A percentile compares a stretch with the other conserved stretches of the same genome.
Evolutionary conservation across 2,113 vertebrate species (phyloP).

Genomic region (Meles meles): DNA sequence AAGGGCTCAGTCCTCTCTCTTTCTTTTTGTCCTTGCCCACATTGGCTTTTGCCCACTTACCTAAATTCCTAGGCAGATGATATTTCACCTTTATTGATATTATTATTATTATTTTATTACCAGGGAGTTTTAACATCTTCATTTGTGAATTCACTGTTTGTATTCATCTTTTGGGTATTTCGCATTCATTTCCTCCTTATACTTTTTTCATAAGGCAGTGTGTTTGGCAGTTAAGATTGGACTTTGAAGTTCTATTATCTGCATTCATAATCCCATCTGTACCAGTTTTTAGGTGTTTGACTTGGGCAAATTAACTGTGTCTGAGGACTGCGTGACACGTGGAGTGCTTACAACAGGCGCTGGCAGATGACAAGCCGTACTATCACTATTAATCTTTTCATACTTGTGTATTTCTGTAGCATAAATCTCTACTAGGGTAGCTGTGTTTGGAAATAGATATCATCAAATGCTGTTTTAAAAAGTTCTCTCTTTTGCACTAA

Average conservation of each 20-base stretch:
- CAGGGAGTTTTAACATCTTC: not conserved
- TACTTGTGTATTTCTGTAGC: not conserved
- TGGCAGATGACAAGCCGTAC: not conserved
- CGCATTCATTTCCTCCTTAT: not conserved
- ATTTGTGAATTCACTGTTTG: not conserved
- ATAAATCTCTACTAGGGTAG: not conserved
- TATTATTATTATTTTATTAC: constrained; percentile 2
- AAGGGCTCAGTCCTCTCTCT: not conserved
- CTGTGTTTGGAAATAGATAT: not conserved
- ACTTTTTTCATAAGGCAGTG: not conserved
- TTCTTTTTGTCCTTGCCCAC: not conserved
- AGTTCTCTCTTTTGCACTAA: not conserved
- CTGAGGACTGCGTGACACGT: not conserved
- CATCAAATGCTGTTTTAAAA: not conserved
- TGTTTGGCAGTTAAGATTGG: not conserved
- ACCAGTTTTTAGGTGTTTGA: not conserved
- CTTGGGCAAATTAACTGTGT: not conserved
- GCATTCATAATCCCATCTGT: not conserved
- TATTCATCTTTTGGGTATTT: not conserved
- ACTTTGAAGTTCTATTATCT: not conserved
- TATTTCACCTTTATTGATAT: not conserved
- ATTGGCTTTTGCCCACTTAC: not conserved
- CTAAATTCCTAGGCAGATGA: not conserved
- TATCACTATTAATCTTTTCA: not conserved
- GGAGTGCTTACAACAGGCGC: not conserved